phyloP scores from a whole-genome alignment of 2,888 invertebrate genomes.

The Cataglyphis rosenhaueri region DNA sequence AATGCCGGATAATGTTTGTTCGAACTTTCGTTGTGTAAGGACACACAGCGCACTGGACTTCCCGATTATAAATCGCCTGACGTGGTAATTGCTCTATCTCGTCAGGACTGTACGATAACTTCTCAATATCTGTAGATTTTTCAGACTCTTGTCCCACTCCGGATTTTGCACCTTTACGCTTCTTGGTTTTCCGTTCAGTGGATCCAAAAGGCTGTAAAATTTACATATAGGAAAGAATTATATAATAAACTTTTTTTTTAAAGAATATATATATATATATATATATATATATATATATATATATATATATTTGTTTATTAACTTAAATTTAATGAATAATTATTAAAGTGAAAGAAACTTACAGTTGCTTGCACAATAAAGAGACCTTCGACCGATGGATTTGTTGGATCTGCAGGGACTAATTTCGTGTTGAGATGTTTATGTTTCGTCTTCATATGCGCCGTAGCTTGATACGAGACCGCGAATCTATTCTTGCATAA shows the following conservation, averaged over 20 bases:
- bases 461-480: slow-evolving; percentile 78
- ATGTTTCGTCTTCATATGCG: slow-evolving; percentile 87
- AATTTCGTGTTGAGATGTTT: slow-evolving; percentile 83
- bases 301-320: background rate
- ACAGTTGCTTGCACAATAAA: slow-evolving; percentile 86
- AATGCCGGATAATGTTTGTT: slow-evolving; percentile 90
- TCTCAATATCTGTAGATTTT: slow-evolving; percentile 76
- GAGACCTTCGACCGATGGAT: slow-evolving; percentile 86
- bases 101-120: slow-evolving; percentile 86
- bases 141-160: slow-evolving; percentile 59
- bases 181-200: slow-evolving; percentile 74
- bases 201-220: slow-evolving; percentile 16
- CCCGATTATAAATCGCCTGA: slow-evolving; percentile 88
- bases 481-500: slow-evolving; percentile 86
- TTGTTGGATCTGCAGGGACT: slow-evolving; percentile 86
- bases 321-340: background rate
- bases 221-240: background rate
- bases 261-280: background rate
- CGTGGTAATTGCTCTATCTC: slow-evolving; percentile 89
- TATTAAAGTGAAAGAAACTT: slow-evolving; percentile 62
- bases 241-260: background rate
- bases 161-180: slow-evolving; percentile 72
- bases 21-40: slow-evolving; percentile 90
- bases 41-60: slow-evolving; percentile 89
- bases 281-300: background rate